Percentiles rank a stretch among this genome's conserved stretches.
These are phyloP conservation scores for Mimas tiliae DNA, from an alignment of 2,888 invertebrate species.

Conservation along the genomic window DNA sequence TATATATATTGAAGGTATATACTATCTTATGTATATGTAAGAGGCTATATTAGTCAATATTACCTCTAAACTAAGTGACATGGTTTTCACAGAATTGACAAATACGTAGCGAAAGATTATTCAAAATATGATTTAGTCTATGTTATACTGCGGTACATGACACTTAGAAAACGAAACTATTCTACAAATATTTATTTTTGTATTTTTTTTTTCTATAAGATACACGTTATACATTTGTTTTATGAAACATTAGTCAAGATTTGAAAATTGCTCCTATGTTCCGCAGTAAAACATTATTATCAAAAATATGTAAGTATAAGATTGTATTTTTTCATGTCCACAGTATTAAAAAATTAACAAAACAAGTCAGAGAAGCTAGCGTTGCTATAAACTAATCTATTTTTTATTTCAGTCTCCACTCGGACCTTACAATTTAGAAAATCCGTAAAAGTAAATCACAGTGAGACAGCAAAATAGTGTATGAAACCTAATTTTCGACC, in stretches of 20 bases:
- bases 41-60: conserved; percentile 58
- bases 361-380: conserved; percentile 82
- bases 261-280: conserved; percentile 30
- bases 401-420: conserved; percentile 83
- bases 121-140: conserved; percentile 18
- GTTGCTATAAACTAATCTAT: conserved; percentile 84
- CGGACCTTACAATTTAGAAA: conserved; percentile 84
- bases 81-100: conserved; percentile 81
- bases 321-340: conserved; percentile 37
- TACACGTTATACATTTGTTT: background rate
- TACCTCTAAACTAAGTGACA: conserved; percentile 74
- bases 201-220: background rate
- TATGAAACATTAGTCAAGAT: conserved; percentile 9
- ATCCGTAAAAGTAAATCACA: conserved; percentile 83
- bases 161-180: background rate
- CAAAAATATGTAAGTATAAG: conserved; percentile 43
- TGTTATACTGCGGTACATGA: conserved; percentile 24
- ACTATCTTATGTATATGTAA: conserved; percentile 61
- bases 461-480: conserved; percentile 81
- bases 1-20: conserved; percentile 64
- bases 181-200: conserved; percentile 5
- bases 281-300: conserved; percentile 43
- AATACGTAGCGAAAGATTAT: conserved; percentile 52
- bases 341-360: conserved; percentile 62
- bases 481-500: conserved; percentile 56